Evolutionary conservation across 2,888 invertebrate genomes (phyloP).

Genomic region (Parthenolecanium corni): DNA sequence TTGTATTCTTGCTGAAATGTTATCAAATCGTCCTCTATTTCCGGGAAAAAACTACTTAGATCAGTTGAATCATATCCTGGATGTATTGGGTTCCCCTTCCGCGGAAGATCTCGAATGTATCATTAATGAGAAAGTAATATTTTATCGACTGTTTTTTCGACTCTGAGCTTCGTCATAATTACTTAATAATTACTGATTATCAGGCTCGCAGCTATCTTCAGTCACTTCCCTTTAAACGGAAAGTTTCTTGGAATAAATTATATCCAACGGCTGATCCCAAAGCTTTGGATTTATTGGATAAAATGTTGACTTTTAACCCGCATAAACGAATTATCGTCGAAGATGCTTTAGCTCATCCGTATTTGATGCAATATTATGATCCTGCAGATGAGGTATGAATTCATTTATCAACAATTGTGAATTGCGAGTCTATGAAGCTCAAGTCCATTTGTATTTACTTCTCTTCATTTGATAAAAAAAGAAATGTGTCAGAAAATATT

Average conservation of each 20-base stretch:
- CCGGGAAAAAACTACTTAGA: constrained; percentile 99
- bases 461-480: no score
- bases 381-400: constrained; percentile 97
- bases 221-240: constrained; percentile 92
- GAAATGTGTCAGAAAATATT: no score
- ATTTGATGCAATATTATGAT: constrained; percentile 99
- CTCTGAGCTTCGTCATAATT: no score
- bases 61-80: constrained; percentile 96
- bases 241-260: constrained; percentile 86
- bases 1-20: constrained; percentile 98
- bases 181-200: no score
- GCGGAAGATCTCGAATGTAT: constrained; percentile 96
- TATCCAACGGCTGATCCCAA: constrained; percentile 89
- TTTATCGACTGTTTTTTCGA: no score
- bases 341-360: constrained; percentile 94
- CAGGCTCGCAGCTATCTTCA: constrained; percentile 95
- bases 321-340: constrained; percentile 94
- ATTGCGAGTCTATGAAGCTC: no score
- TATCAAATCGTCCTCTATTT: constrained; percentile 95
- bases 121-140: constrained; percentile 95
- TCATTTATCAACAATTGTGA: no score
- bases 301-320: constrained; percentile 99
- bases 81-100: constrained; percentile 91
- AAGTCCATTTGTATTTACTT: no score
- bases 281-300: constrained; percentile 90